Base-by-base conservation (phyloP, 1,140 invertebrate genomes). In the Oppia nitens region DNA sequence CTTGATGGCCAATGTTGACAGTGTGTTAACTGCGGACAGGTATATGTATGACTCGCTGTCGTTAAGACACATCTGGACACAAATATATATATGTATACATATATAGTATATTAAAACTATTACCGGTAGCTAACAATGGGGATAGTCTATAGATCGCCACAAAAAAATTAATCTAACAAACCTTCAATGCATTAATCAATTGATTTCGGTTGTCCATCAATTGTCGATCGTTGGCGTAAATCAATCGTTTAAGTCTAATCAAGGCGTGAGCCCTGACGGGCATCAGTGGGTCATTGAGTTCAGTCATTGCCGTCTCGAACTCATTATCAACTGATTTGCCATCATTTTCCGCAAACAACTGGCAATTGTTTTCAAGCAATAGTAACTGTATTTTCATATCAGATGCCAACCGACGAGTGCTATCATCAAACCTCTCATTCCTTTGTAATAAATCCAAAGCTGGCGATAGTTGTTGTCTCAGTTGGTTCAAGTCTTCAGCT, bases 41-140 rank as follows among this genome's bases (percentile, higher is more conserved):
- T 91, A 91, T 53, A 91, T 73, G 69, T 86, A 91, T 0, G 86
- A 85, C 69, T 93, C 88, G 28, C 80, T 69, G 65, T 89, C 76
- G 66, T 79, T 80, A 0, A 92, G 68, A 73, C 83, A 81, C 70
- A 83, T 78, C 60, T 70, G 27, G n/a, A n/a, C 1, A 67, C 24
- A 17, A 26, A 48, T 23, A 40, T 23, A 59, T 58, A 52, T 47
- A 53, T 63, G 59, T 48, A 57, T 53, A 40, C 6, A 40, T 48
- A 57, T 53, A 40, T 9, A 40, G 6, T 40, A 40, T 40, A 40
- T 6, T 9, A 40, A 40, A 17, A 29, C 55, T 12, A 32, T 21
- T 32, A 3, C 17, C 20, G 47, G 55, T 61, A 54, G 23, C 27
- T 56, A 40, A 9, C 32, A 40, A 40, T n/a, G 4, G 47, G 29